These are phyloP conservation scores for Urocynchramus pylzowi DNA, from an alignment of 2,113 vertebrate genomes.

Conservation along the genomic window DNA sequence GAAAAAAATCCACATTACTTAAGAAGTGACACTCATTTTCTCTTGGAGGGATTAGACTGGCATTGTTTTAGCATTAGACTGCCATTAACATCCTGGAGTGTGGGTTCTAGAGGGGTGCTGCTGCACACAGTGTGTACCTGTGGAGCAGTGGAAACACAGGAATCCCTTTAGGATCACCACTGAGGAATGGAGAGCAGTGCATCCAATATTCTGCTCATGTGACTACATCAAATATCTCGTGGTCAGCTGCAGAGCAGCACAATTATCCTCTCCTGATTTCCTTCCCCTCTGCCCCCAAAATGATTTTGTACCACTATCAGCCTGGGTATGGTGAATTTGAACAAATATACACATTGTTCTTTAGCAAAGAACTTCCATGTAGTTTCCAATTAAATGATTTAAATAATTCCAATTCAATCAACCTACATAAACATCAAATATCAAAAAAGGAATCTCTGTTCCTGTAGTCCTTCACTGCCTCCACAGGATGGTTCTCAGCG, in stretches of 20 bases:
- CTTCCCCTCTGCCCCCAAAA: neutral
- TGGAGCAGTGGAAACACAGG: neutral
- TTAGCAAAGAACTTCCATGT: neutral
- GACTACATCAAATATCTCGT: neutral
- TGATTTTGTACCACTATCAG: neutral
- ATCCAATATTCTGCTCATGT: neutral
- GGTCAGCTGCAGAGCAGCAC: neutral
- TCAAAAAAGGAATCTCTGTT: neutral
- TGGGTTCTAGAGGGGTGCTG: neutral
- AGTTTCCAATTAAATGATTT: neutral
- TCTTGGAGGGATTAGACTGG: neutral
- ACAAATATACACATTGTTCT: neutral
- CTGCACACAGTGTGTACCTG: neutral
- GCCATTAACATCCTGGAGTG: neutral
- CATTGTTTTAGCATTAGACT: neutral
- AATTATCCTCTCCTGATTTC: neutral
- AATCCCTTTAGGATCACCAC: neutral
- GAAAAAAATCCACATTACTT: neutral
- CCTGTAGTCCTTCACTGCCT: neutral
- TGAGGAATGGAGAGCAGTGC: neutral
- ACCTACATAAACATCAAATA: slow-evolving; percentile 1
- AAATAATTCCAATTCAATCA: neutral
- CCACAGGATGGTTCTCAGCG: neutral
- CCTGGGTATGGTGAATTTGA: neutral
- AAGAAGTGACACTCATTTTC: neutral